These are phyloP conservation scores for Caenorhabditis macrosperma DNA, from an alignment of 2,888 invertebrate species.

Conservation along the genomic window DNA sequence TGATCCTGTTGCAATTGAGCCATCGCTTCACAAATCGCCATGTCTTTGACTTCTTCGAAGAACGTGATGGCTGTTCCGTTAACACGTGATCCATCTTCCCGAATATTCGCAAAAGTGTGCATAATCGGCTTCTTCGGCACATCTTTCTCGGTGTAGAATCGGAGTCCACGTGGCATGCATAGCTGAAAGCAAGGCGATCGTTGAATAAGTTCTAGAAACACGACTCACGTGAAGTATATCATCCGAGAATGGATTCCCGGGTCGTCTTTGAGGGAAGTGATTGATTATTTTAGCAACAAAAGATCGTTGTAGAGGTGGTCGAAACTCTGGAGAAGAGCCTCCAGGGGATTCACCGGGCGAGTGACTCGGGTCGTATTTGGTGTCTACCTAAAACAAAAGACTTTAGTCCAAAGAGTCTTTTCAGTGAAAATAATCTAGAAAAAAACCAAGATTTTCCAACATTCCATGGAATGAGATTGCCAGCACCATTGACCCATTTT, in stretches of 20 bases:
- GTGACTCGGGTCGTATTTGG: conserved; percentile 63
- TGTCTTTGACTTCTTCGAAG: conserved; percentile 92
- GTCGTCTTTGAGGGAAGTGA: conserved; percentile 92
- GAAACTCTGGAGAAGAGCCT: conserved; percentile 38
- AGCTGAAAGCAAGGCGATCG: conserved; percentile 85
- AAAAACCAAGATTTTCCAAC: no score
- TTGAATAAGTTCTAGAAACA: no score
- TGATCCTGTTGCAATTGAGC: conserved; percentile 90
- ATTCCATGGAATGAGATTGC: no score
- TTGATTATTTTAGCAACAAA: conserved; percentile 95
- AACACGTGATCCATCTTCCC: conserved; percentile 94
- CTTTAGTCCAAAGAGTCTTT: background rate
- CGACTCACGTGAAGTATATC: conserved; percentile 94
- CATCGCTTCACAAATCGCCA: conserved; percentile 94
- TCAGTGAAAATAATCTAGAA: no score
- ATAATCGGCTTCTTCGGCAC: conserved; percentile 83
- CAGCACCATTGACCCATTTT: no score
- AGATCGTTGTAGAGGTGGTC: conserved; percentile 92
- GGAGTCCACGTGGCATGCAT: conserved; percentile 93
- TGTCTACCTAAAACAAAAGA: conserved; percentile 65
- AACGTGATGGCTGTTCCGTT: conserved; percentile 96
- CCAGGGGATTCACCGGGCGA: conserved; percentile 58
- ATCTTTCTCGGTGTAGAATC: conserved; percentile 95
- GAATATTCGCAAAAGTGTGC: conserved; percentile 96
- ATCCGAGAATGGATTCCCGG: conserved; percentile 84